Percentiles rank a stretch among this genome's conserved stretches.
phyloP scores from a whole-genome alignment of 2,797 vertebrate genomes.

The Gymnodraco acuticeps region DNA sequence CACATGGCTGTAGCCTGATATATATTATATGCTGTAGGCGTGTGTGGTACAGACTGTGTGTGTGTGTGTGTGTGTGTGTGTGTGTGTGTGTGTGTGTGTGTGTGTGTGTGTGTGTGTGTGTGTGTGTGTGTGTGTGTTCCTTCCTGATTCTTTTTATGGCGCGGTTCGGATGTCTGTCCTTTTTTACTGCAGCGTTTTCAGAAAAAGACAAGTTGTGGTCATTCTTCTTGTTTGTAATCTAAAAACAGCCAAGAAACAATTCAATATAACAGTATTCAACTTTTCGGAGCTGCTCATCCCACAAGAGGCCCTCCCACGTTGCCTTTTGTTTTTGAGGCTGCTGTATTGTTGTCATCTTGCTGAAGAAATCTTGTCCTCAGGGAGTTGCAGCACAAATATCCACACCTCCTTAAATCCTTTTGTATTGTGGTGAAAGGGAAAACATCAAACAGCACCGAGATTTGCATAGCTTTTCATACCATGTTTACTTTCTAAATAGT shows the following conservation, averaged over 20 bases:
- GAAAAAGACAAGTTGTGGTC: neutral
- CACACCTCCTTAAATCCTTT: conserved; percentile 27
- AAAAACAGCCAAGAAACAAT: neutral
- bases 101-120: too few relatives aligned
- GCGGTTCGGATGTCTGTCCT: neutral
- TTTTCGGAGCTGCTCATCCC: neutral
- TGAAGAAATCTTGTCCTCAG: conserved; percentile 21
- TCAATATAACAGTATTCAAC: neutral
- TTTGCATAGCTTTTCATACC: neutral
- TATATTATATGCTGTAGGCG: too few relatives aligned
- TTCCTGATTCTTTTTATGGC: neutral
- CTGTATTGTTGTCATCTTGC: conserved; percentile 13
- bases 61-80: too few relatives aligned
- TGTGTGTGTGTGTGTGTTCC: neutral
- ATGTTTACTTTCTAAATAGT: neutral
- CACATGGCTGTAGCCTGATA: too few relatives aligned
- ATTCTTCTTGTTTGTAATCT: neutral
- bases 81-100: too few relatives aligned
- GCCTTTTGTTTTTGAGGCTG: conserved; percentile 7
- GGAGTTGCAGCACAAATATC: conserved; percentile 7
- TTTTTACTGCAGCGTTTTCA: neutral
- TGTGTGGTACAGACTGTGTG: too few relatives aligned
- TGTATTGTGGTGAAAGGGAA: conserved; percentile 28
- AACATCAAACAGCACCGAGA: neutral
- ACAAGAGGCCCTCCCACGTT: neutral